Base-by-base conservation (phyloP, 2,888 invertebrate genomes). In the Andrena minutula region DNA sequence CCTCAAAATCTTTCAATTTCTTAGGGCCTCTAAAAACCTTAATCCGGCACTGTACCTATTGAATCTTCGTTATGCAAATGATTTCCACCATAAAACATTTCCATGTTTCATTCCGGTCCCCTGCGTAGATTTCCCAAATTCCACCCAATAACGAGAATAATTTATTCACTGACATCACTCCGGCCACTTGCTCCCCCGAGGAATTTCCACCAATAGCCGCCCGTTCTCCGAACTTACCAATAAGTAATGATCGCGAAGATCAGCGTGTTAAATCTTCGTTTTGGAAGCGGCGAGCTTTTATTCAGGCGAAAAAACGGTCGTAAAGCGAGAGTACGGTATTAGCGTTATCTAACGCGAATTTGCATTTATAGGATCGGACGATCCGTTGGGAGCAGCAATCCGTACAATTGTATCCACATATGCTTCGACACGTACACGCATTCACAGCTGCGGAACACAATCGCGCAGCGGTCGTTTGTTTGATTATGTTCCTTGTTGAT, bases 291-390 rank as follows among this genome's bases (percentile, higher is more conserved):
- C 2, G n/a, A 20, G 10, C 32, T 66, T 41, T 71, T 71, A 68
- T 68, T 63, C 58, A 3, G 20, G 10, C 23, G 51, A 32, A 64
- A 32, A 58, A 68, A 12, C 32, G 51, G n/a, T 58, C 68, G 71
- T 69, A 70, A 75, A 75, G 47, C 30, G 16, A 0, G 23, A 20
- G 49, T 16, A 61, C 10, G 70, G 70, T 26, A 69, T 75, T 73
- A 79, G 66, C 73, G 71, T 76, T 84, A 79, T 76, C 79, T 71
- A 53, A 26, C 71, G 20, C 20, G 53, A 71, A 84, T 84, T 82
- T 74, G 68, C 74, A 82, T 76, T 64, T 56, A 30, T 65, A 53
- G 49, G 41, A 64, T 66, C 8, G 28, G 23, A 12, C 28, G 66
- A 73, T 78, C 56, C 32, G 35, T 28, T n/a, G 68, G 10, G 68